phyloP scores from a whole-genome alignment of 2,113 vertebrate genomes.

The Zosterops borbonicus region DNA sequence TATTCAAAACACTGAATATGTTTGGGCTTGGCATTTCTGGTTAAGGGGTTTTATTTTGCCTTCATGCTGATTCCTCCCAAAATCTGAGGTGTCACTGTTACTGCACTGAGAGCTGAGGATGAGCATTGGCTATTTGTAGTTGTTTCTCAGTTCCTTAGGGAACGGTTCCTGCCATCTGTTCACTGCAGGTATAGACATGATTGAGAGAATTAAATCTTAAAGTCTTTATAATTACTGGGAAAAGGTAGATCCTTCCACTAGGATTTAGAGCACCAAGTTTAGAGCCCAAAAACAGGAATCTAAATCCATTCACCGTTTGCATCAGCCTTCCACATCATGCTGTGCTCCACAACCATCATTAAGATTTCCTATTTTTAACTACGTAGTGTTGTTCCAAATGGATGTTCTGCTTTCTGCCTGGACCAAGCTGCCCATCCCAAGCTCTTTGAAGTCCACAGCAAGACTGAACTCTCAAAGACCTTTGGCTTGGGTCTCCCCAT shows the following conservation, averaged over 20 bases:
- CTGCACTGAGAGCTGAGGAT: neutral
- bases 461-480: slow-evolving; percentile 12
- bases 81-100: neutral
- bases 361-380: slow-evolving; percentile 9
- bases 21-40: neutral
- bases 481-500: neutral
- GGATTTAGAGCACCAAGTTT: neutral
- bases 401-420: slow-evolving; percentile 34
- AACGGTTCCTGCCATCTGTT: neutral
- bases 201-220: neutral
- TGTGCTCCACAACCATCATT: neutral
- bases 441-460: slow-evolving; percentile 31
- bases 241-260: neutral
- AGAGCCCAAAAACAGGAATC: neutral
- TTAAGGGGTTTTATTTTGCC: neutral
- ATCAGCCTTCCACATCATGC: neutral
- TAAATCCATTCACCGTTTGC: neutral
- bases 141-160: slow-evolving; percentile 9
- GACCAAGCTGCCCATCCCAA: neutral
- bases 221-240: neutral
- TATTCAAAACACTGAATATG: neutral
- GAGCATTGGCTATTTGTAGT: neutral
- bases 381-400: neutral
- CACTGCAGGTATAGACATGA: neutral
- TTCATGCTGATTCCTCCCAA: neutral